A percentile compares a stretch with the other conserved stretches of the same genome.
Evolutionary conservation across 2,888 invertebrate species (phyloP).

Genomic region (Sericinus montela): DNA sequence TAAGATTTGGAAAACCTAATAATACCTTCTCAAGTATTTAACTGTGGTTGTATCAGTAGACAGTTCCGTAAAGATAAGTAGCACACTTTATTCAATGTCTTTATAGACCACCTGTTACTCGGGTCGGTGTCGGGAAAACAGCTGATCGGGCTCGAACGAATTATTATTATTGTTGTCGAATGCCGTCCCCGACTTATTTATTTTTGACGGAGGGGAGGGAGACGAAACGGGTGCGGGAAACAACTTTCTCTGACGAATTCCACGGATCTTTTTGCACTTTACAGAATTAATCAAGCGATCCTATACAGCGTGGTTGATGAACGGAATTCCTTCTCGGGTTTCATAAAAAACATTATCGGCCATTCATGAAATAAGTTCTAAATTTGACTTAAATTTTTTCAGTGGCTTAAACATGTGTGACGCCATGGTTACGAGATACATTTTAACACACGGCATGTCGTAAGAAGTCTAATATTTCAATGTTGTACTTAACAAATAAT

Average conservation of each 20-base stretch:
- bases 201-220: conserved; percentile 59
- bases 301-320: too few relatives aligned
- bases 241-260: conserved; percentile 54
- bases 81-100: conserved; percentile 78
- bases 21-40: too few relatives aligned
- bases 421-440: too few relatives aligned
- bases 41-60: conserved; percentile 38
- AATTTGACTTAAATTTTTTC: too few relatives aligned
- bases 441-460: too few relatives aligned
- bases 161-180: conserved; percentile 69
- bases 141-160: conserved; percentile 74
- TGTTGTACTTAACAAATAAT: too few relatives aligned
- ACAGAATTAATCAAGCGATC: conserved; percentile 18
- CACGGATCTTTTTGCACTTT: conserved; percentile 43
- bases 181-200: conserved; percentile 70
- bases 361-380: too few relatives aligned
- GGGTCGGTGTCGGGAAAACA: conserved; percentile 74
- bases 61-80: conserved; percentile 70
- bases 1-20: too few relatives aligned
- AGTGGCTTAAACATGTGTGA: too few relatives aligned
- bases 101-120: conserved; percentile 80
- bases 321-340: too few relatives aligned
- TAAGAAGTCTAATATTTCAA: too few relatives aligned
- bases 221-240: conserved; percentile 39
- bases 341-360: too few relatives aligned